Evolutionary conservation across 2,797 vertebrate genomes (phyloP).

Genomic region (Setipinna tenuifilis): DNA sequence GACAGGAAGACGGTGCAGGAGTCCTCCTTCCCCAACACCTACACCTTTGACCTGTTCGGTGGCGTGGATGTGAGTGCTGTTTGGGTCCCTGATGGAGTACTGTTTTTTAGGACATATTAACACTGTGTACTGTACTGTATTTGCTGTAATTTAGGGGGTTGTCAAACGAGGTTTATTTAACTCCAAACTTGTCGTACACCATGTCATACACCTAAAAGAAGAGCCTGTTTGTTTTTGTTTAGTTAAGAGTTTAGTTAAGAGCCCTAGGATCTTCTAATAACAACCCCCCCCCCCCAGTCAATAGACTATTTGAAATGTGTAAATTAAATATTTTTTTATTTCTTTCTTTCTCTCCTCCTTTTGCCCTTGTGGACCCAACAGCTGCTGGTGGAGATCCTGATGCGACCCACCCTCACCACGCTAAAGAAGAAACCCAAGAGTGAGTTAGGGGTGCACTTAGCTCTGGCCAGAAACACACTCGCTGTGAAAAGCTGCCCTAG

Average conservation of each 20-base stretch:
- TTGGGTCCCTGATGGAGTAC: neutral
- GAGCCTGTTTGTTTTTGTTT: too few relatives aligned
- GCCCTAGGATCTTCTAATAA: too few relatives aligned
- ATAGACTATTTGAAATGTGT: too few relatives aligned
- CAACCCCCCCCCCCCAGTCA: too few relatives aligned
- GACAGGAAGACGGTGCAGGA: constrained; percentile 92
- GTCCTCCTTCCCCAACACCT: constrained; percentile 83
- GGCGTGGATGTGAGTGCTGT: constrained; percentile 91
- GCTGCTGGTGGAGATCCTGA: constrained; percentile 96
- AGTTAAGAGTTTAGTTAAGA: too few relatives aligned
- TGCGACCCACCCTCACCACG: constrained; percentile 93
- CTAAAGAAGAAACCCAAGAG: constrained; percentile 95
- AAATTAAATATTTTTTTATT: neutral
- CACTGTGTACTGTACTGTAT: too few relatives aligned
- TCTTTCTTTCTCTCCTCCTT: neutral
- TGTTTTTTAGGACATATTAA: neutral
- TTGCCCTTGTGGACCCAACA: constrained; percentile 56
- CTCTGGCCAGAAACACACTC: neutral
- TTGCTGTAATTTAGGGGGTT: too few relatives aligned
- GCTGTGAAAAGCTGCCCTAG: neutral
- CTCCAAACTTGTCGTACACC: too few relatives aligned
- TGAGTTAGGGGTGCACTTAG: constrained; percentile 71
- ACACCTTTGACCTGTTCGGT: constrained; percentile 97
- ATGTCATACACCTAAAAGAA: neutral
- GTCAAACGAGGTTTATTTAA: too few relatives aligned